Percentiles rank a stretch among this genome's conserved stretches.
phyloP scores from a whole-genome alignment of 2,888 invertebrate genomes.

The Dynastes maya region DNA sequence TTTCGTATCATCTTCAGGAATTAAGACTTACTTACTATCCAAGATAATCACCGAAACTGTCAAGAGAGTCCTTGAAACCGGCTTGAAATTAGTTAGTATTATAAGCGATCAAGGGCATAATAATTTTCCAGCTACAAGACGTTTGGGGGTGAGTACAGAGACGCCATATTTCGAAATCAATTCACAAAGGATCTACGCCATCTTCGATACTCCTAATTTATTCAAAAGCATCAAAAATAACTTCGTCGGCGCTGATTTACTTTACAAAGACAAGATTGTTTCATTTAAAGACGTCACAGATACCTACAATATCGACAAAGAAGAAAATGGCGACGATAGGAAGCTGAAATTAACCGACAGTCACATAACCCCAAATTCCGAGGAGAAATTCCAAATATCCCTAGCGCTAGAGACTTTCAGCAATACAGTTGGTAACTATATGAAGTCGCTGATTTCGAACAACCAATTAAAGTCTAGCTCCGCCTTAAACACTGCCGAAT shows the following conservation, averaged over 20 bases:
- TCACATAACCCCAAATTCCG: slow-evolving; percentile 52
- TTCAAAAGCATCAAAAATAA: slow-evolving; percentile 46
- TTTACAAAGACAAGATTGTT: slow-evolving; percentile 22
- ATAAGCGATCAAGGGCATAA: slow-evolving; percentile 38
- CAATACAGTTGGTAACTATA: slow-evolving; percentile 49
- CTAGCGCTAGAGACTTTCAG: slow-evolving; percentile 53
- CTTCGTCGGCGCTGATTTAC: slow-evolving; percentile 32
- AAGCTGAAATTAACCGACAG: slow-evolving; percentile 51
- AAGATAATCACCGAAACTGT: slow-evolving; percentile 41
- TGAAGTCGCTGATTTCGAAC: slow-evolving; percentile 47
- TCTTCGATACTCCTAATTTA: slow-evolving; percentile 31
- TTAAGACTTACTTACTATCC: slow-evolving; percentile 31
- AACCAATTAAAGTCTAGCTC: slow-evolving; percentile 39
- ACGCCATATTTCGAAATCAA: slow-evolving; percentile 25
- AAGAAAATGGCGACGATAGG: slow-evolving; percentile 1
- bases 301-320: slow-evolving; percentile 40
- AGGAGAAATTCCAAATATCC: slow-evolving; percentile 34
- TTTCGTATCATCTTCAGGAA: slow-evolving; percentile 41
- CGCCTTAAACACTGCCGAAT: slow-evolving; percentile 49
- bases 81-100: slow-evolving; percentile 27
- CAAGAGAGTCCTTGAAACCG: slow-evolving; percentile 22
- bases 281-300: slow-evolving; percentile 36
- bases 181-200: slow-evolving; percentile 14
- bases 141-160: slow-evolving; percentile 23
- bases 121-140: slow-evolving; percentile 21